These are phyloP conservation scores for Macrophya annulata DNA, from an alignment of 2,888 invertebrate species.

Conservation along the genomic window DNA sequence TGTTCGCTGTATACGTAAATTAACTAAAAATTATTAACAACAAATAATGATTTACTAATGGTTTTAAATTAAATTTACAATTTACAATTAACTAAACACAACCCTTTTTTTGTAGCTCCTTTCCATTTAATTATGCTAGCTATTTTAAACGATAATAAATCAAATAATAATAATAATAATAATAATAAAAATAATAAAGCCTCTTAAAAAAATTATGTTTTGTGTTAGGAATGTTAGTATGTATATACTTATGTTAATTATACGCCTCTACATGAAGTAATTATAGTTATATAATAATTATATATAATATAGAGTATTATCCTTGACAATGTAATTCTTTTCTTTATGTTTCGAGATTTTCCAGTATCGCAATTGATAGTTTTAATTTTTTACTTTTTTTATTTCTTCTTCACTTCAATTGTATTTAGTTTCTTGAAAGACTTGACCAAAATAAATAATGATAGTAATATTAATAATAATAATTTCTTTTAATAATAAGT, in stretches of 20 bases:
- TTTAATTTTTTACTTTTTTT: neutral
- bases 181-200: neutral
- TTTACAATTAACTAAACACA: constrained; percentile 39
- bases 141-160: neutral
- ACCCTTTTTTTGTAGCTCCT: constrained; percentile 8
- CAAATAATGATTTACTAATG: neutral
- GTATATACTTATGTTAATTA: constrained; percentile 40
- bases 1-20: constrained; percentile 16
- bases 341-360: neutral
- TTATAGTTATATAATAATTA: constrained; percentile 28
- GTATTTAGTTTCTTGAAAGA: constrained; percentile 17
- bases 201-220: constrained; percentile 25
- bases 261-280: constrained; percentile 47
- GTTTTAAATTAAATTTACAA: constrained; percentile 14
- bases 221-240: constrained; percentile 50
- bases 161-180: constrained; percentile 9
- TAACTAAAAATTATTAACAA: constrained; percentile 7
- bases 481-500: neutral
- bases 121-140: constrained; percentile 1
- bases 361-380: neutral
- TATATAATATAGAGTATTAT: constrained; percentile 52
- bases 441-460: constrained; percentile 12
- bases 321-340: constrained; percentile 13
- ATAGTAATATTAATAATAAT: constrained; percentile 23
- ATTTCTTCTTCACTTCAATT: too few relatives aligned